A percentile compares a stretch with the other conserved stretches of the same genome.
Conservation (phyloP, 2,113 vertebrate genomes). For the Sander lucioperca region DNA sequence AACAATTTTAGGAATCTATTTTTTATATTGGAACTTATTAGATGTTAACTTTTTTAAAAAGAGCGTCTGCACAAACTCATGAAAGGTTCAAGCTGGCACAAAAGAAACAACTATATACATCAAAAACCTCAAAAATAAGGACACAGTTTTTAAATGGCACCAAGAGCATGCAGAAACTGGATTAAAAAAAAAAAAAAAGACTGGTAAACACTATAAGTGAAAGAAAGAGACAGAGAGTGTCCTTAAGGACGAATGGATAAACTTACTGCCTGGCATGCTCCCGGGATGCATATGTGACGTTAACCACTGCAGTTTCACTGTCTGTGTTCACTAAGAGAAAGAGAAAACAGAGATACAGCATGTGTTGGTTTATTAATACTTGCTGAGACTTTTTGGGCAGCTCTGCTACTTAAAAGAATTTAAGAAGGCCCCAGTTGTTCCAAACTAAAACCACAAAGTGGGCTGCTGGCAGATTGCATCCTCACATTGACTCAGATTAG, state of each 20-base stretch:
- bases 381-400: too few species aligned
- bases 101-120: neutral
- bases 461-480: too few species aligned
- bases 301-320: constrained; percentile 95
- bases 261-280: constrained; percentile 97
- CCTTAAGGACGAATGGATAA: too few species aligned
- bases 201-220: too few species aligned
- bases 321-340: constrained; percentile 91
- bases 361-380: neutral
- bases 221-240: neutral
- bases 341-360: neutral
- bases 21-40: neutral
- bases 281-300: constrained; percentile 93
- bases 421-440: too few species aligned
- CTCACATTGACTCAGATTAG: too few species aligned
- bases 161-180: neutral
- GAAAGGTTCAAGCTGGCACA: neutral
- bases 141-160: neutral
- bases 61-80: neutral
- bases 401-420: too few species aligned
- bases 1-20: neutral
- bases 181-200: neutral
- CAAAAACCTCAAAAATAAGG: neutral
- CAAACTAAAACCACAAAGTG: too few species aligned
- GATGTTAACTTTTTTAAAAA: neutral